A percentile compares a stretch with the other conserved stretches of the same genome.
These are phyloP conservation scores for Ichneumon xanthorius DNA, from an alignment of 2,888 invertebrate genomes.

Conservation along the genomic window DNA sequence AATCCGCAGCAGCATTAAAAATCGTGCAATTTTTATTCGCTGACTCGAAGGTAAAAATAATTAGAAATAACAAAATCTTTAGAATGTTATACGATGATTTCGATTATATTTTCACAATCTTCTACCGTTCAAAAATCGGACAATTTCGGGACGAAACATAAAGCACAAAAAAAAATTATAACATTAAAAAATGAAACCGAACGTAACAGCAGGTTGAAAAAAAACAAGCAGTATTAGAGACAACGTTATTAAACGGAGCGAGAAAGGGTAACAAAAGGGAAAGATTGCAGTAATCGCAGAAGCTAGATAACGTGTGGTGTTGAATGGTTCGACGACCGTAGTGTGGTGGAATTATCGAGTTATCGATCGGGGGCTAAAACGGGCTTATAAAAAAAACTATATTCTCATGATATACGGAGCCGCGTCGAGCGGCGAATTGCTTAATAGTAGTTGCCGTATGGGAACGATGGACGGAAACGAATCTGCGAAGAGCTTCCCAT, in stretches of 20 bases:
- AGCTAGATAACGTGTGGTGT: conserved; percentile 39
- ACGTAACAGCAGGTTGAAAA: conserved; percentile 47
- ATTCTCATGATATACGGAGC: not conserved
- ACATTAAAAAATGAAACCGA: not conserved
- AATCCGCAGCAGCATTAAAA: too few species aligned
- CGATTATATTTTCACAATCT: not conserved
- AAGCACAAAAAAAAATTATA: not conserved
- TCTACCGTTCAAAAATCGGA: not conserved
- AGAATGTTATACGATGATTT: not conserved
- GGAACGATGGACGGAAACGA: conserved; percentile 35
- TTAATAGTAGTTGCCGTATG: conserved; percentile 54
- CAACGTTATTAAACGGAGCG: conserved; percentile 6
- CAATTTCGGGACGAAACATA: not conserved
- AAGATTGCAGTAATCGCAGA: conserved; percentile 25
- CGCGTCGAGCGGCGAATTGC: conserved; percentile 26
- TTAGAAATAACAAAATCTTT: not conserved
- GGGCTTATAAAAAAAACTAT: conserved; percentile 25
- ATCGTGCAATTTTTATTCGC: too few species aligned
- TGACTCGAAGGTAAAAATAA: not conserved
- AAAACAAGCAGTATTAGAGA: conserved; percentile 12
- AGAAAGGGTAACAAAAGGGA: conserved; percentile 16
- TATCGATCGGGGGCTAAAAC: conserved; percentile 62
- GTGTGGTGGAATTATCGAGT: conserved; percentile 42
- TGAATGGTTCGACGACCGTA: conserved; percentile 60
- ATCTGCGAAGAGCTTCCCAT: conserved; percentile 38